Evolutionary conservation across 2,113 vertebrate genomes (phyloP).

Genomic region (Mus spicilegus): DNA sequence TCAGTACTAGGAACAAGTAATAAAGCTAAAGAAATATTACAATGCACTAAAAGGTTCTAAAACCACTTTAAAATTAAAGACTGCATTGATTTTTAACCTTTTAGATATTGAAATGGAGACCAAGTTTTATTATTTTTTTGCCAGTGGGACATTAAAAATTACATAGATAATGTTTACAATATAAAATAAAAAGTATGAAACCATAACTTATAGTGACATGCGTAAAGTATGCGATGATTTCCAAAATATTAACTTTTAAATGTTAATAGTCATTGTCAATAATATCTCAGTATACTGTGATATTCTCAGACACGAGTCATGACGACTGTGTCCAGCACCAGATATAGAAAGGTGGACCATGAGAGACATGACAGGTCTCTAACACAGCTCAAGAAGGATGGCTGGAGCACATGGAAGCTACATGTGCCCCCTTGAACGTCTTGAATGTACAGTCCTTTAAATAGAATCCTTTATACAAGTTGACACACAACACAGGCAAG

Average conservation of each 20-base stretch:
- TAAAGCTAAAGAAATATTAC: background rate
- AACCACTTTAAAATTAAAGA: background rate
- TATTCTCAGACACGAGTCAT: background rate
- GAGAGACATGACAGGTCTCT: background rate
- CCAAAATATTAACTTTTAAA: conserved; percentile 28
- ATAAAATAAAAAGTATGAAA: background rate
- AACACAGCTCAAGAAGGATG: background rate
- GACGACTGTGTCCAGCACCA: background rate
- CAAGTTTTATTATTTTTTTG: background rate
- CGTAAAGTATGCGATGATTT: background rate
- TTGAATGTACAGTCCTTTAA: background rate
- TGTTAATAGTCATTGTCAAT: background rate
- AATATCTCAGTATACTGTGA: background rate
- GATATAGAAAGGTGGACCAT: conserved; percentile 17
- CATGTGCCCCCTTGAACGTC: background rate
- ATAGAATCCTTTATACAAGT: background rate
- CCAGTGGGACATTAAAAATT: background rate
- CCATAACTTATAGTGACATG: background rate
- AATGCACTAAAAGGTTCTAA: background rate
- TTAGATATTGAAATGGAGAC: background rate
- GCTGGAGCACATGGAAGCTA: background rate
- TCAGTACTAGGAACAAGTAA: background rate
- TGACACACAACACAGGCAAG: background rate
- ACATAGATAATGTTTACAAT: background rate
- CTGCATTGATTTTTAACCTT: background rate